Evolutionary conservation across 2,888 invertebrate species (phyloP).

Genomic region (Gonocerus acuteangulatus): DNA sequence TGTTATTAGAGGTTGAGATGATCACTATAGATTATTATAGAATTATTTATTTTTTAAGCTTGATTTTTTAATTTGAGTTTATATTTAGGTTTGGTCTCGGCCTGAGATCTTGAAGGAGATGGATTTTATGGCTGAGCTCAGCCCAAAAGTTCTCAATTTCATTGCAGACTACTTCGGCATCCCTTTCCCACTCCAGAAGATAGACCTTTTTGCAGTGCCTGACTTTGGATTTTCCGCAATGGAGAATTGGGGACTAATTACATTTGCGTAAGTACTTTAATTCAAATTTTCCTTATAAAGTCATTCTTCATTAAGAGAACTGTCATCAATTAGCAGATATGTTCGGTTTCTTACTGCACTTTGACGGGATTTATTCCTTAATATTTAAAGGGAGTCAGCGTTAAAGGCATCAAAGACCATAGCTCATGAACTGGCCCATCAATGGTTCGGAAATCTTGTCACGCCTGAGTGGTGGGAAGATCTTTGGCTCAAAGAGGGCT

Average conservation of each 20-base stretch:
- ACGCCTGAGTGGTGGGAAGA: constrained; percentile 79
- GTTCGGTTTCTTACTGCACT: too few relatives aligned
- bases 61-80: too few relatives aligned
- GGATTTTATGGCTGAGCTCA: constrained; percentile 62
- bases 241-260: constrained; percentile 77
- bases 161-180: constrained; percentile 66
- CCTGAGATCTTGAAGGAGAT: constrained; percentile 41
- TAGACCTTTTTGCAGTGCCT: constrained; percentile 83
- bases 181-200: constrained; percentile 67
- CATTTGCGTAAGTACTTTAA: constrained; percentile 54
- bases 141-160: constrained; percentile 63
- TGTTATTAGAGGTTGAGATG: too few relatives aligned
- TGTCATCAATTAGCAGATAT: too few relatives aligned
- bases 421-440: constrained; percentile 65
- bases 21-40: too few relatives aligned
- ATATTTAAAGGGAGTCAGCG: constrained; percentile 52
- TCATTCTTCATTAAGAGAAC: background rate
- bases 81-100: constrained; percentile 34
- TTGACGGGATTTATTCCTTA: too few relatives aligned
- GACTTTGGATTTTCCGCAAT: constrained; percentile 83
- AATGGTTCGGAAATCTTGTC: constrained; percentile 76
- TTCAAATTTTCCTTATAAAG: background rate
- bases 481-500: constrained; percentile 69
- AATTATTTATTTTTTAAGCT: too few relatives aligned
- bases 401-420: constrained; percentile 61